phyloP scores from a whole-genome alignment of 30 jellyfish, hydroid and myxozoan species.

The Rhopilema esculentum region DNA sequence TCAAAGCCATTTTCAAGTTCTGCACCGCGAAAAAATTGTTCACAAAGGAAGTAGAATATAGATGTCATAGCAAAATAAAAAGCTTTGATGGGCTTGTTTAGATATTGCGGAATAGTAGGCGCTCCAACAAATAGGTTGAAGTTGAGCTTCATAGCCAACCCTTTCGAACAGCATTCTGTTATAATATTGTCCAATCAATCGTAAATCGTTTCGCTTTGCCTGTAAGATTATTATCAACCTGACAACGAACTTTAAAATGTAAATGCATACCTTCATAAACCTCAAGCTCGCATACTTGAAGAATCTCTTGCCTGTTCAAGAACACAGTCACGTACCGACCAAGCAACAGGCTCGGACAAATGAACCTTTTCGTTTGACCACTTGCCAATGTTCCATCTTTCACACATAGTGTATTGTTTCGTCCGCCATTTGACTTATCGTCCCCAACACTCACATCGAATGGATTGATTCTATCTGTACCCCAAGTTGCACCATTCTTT shows the following conservation, averaged over 20 bases:
- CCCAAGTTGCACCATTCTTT: background rate
- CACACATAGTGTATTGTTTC: constrained; percentile 11
- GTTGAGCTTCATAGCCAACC: too few relatives aligned
- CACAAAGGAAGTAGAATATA: background rate
- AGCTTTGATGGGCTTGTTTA: background rate
- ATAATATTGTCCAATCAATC: too few relatives aligned
- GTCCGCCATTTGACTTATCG: constrained; percentile 14
- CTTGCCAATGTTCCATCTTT: background rate
- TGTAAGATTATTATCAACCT: background rate
- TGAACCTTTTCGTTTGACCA: background rate
- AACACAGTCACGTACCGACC: constrained; percentile 19
- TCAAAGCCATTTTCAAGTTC: too few relatives aligned
- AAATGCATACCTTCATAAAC: background rate
- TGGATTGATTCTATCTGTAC: background rate
- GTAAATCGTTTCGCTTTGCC: background rate
- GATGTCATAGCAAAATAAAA: background rate
- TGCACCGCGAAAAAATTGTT: too few relatives aligned
- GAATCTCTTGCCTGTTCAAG: background rate
- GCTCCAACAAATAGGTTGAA: too few relatives aligned
- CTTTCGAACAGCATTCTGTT: too few relatives aligned
- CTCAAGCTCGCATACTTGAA: constrained; percentile 25
- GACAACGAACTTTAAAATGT: background rate
- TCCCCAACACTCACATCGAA: constrained; percentile 13
- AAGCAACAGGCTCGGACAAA: constrained; percentile 13
- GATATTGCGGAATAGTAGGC: too few relatives aligned